Percentiles rank a stretch among this genome's conserved stretches.
Conservation (phyloP, 2,113 vertebrate species). For the Mystacornis crossleyi region DNA sequence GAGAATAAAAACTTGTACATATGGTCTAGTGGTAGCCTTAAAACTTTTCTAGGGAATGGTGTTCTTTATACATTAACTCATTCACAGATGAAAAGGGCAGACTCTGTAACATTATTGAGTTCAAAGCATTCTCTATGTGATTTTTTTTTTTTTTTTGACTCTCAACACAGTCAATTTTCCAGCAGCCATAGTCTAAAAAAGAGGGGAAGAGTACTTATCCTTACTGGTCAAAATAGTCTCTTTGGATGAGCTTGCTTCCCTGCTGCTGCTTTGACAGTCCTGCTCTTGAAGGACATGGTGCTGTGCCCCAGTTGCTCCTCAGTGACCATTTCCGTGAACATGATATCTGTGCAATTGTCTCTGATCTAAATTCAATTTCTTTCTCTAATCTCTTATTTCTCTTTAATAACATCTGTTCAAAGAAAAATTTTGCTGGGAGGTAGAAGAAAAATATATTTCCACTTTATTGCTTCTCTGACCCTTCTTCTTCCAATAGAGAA, state of each 20-base stretch:
- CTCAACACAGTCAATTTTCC: not conserved
- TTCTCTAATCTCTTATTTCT: not conserved
- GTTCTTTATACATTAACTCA: not conserved
- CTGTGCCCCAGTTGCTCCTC: not conserved
- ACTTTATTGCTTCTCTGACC: not conserved
- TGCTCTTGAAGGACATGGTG: not conserved
- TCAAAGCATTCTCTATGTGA: not conserved
- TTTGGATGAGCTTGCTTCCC: not conserved
- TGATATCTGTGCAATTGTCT: not conserved
- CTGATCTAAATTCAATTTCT: not conserved
- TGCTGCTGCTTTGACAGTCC: not conserved
- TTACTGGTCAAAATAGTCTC: not conserved
- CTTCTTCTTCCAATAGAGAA: not conserved
- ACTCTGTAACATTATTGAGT: not conserved
- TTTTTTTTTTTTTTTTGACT: not conserved
- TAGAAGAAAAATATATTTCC: not conserved
- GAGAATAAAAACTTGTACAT: not conserved
- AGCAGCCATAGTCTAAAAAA: not conserved
- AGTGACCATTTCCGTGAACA: not conserved
- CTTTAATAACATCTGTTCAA: not conserved
- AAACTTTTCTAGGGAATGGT: not conserved
- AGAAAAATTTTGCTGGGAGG: not conserved
- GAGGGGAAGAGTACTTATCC: not conserved
- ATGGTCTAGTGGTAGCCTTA: not conserved
- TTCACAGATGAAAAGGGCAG: not conserved